Evolutionary conservation across 2,797 vertebrate species (phyloP).

Genomic region (Clarias laeviceps): DNA sequence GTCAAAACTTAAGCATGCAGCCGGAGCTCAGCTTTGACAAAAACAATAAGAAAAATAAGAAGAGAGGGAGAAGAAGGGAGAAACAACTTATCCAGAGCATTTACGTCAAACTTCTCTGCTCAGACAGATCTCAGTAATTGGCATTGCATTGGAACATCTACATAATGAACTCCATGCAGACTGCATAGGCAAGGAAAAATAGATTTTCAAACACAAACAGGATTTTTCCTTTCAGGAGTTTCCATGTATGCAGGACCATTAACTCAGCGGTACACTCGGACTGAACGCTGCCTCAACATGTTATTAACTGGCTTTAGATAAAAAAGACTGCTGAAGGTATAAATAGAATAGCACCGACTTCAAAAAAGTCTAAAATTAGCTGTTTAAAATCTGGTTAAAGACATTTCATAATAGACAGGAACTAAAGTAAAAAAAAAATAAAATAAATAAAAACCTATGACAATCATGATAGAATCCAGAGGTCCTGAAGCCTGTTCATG

Average conservation of each 20-base stretch:
- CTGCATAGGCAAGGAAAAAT: not conserved
- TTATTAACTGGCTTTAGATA: not conserved
- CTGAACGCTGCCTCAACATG: not conserved
- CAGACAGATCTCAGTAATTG: constrained; percentile 19
- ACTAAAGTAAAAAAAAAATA: not conserved
- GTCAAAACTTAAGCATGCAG: not conserved
- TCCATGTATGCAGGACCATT: not conserved
- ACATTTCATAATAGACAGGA: not conserved
- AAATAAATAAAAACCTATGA: not conserved
- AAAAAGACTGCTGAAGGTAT: not conserved
- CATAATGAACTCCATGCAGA: constrained; percentile 17
- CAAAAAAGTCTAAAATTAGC: not conserved
- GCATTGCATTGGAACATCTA: not conserved
- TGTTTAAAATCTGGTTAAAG: not conserved
- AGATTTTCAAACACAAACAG: not conserved
- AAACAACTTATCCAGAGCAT: not conserved
- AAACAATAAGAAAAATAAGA: not conserved
- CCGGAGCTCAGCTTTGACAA: not conserved
- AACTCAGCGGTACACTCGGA: not conserved
- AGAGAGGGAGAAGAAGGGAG: no score
- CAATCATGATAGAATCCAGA: not conserved
- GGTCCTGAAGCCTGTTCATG: no score
- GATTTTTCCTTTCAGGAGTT: not conserved
- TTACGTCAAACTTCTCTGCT: not conserved
- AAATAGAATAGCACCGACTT: not conserved